Evolutionary conservation across 1,140 invertebrate genomes (phyloP), one percentile per base, ranked within the genome.

Genomic region (Campoletis sonorensis): DNA sequence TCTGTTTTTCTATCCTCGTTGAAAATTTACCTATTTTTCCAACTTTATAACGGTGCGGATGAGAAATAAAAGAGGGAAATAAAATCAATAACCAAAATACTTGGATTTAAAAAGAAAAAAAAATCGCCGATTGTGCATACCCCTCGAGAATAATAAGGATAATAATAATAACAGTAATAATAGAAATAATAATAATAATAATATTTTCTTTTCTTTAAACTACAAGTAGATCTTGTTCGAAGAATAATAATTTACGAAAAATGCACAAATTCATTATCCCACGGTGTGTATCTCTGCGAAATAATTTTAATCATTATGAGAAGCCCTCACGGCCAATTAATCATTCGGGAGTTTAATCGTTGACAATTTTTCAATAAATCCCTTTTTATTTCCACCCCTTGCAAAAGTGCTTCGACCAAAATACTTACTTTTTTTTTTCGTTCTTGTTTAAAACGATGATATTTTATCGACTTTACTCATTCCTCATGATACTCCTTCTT

Each of bases 21-120:
- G 49, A 68, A 81, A 83, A 83, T 85, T 81, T 58, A 88, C 82
- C 83, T 88, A 88, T 88, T 88, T 88, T 88, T 88, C 80, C 87
- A 88, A 88, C 86, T 88, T 88, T 88, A 67, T 88, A 88, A 86
- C 73, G 77, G 68, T 79, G 67, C 71, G 81, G 82, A 79, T 33
- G 30, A 10, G 4, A 13, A 73, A 51, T 80, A 51, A 76, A 27
- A 68, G 61, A 58, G 21, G 54, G 49, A 78, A 81, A 26, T 45
- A 76, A 82, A 54, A 64, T 27, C 61, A 21, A 71, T 82, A 84
- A 83, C 71, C 49, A 76, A 80, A 85, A 75, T 3, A 75, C 37
- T 81, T 30, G 7, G 58, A 40, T n/a, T n/a, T n/a, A n/a, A n/a
- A n/a, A n/a, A n/a, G n/a, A 73, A 54, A 80, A 51, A 40, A 23